Conservation (phyloP, 2,888 invertebrate species). For the Epiblema foenella region DNA sequence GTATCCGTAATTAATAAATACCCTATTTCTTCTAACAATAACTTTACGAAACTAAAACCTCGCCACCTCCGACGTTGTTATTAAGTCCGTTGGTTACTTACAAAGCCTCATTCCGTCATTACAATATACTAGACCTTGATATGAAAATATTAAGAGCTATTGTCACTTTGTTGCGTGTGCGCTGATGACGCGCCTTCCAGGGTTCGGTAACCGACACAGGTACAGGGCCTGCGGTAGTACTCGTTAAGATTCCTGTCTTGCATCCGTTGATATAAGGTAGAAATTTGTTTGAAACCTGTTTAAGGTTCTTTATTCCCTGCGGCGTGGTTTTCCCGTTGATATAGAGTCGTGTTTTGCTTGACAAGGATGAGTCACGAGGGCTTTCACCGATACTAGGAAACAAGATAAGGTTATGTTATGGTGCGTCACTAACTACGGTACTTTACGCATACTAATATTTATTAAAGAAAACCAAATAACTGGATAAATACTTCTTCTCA, state of each 20-base stretch:
- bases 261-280: background rate
- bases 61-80: slow-evolving; percentile 2
- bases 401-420: slow-evolving; percentile 14
- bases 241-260: background rate
- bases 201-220: slow-evolving; percentile 30
- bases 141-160: background rate
- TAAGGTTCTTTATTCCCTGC: background rate
- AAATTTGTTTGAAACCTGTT: background rate
- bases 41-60: slow-evolving; percentile 1
- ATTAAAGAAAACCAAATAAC: too few species aligned
- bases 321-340: background rate
- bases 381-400: slow-evolving; percentile 29
- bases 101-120: background rate
- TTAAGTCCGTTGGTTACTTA: background rate
- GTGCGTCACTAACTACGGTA: slow-evolving; percentile 8
- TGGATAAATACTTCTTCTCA: too few species aligned
- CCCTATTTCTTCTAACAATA: background rate
- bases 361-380: slow-evolving; percentile 11
- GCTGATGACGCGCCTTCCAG: slow-evolving; percentile 16
- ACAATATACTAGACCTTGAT: background rate
- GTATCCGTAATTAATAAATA: too few species aligned
- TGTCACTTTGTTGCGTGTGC: background rate
- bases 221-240: background rate
- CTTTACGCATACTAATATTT: background rate
- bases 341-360: background rate